A percentile compares a stretch with the other conserved stretches of the same genome.
These are phyloP conservation scores for Clinocottus analis DNA, from an alignment of 2,113 vertebrate species.

Conservation along the genomic window DNA sequence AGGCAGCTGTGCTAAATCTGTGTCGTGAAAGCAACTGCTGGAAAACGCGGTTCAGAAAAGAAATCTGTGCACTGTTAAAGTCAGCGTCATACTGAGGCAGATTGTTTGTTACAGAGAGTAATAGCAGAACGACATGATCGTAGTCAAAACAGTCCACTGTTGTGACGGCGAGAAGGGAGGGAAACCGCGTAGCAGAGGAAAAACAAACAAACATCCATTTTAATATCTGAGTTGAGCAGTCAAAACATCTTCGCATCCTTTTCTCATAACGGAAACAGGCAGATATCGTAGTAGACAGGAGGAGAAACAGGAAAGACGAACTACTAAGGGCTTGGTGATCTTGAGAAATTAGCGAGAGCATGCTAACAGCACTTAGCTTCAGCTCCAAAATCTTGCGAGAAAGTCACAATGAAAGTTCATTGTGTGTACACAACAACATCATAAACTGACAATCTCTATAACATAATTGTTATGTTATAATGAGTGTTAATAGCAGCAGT, in stretches of 20 bases:
- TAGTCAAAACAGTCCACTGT: slow-evolving; percentile 17
- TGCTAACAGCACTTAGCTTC: neutral
- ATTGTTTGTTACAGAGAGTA: slow-evolving; percentile 30
- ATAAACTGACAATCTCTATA: no score
- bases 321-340: neutral
- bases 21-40: slow-evolving; percentile 25
- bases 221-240: slow-evolving; percentile 34
- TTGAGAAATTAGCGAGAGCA: neutral
- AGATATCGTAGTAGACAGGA: slow-evolving; percentile 1
- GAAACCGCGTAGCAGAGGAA: slow-evolving; percentile 1
- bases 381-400: no score
- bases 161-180: slow-evolving; percentile 14
- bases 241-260: neutral
- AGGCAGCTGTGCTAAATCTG: slow-evolving; percentile 53
- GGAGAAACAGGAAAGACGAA: neutral
- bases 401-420: no score
- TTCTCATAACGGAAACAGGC: neutral
- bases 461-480: no score
- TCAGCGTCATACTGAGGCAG: slow-evolving; percentile 3
- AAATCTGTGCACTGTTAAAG: slow-evolving; percentile 33
- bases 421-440: no score
- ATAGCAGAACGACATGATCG: slow-evolving; percentile 39
- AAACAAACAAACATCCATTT: slow-evolving; percentile 20
- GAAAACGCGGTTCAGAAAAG: slow-evolving; percentile 45
- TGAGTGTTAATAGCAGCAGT: no score